phyloP scores from a whole-genome alignment of 1,140 invertebrate species.

The Diachasmimorpha longicaudata region DNA sequence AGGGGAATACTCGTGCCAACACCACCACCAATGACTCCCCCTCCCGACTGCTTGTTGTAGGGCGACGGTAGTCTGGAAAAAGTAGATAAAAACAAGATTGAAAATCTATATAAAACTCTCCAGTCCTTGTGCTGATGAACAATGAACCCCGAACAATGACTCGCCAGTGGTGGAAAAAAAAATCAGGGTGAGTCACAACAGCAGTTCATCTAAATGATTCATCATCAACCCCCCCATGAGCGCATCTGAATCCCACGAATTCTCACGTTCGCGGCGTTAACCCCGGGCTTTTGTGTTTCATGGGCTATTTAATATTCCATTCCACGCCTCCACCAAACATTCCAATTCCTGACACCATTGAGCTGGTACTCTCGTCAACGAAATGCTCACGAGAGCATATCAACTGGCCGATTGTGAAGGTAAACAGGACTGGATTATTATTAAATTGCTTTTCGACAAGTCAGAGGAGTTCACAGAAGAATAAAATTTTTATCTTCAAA shows the following conservation, averaged over 20 bases:
- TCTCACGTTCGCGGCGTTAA: constrained; percentile 4
- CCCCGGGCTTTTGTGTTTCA: not conserved
- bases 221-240: not conserved
- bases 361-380: not conserved
- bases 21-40: constrained; percentile 29
- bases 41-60: constrained; percentile 64
- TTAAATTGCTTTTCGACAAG: not conserved
- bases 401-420: not conserved
- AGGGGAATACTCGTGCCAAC: constrained; percentile 72
- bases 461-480: too few species aligned
- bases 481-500: too few species aligned
- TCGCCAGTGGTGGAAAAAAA: not conserved
- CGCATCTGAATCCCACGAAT: not conserved
- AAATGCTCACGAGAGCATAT: not conserved
- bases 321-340: constrained; percentile 12
- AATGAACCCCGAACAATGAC: not conserved
- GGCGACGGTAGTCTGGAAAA: constrained; percentile 69
- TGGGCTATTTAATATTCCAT: not conserved
- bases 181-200: not conserved
- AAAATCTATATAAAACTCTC: not conserved
- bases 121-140: too few species aligned
- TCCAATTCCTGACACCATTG: constrained; percentile 4
- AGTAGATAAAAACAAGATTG: constrained; percentile 21
- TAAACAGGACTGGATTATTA: not conserved
- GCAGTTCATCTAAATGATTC: not conserved